These are phyloP conservation scores for Coelopa frigida DNA, from an alignment of 1,140 invertebrate species.

Conservation along the genomic window DNA sequence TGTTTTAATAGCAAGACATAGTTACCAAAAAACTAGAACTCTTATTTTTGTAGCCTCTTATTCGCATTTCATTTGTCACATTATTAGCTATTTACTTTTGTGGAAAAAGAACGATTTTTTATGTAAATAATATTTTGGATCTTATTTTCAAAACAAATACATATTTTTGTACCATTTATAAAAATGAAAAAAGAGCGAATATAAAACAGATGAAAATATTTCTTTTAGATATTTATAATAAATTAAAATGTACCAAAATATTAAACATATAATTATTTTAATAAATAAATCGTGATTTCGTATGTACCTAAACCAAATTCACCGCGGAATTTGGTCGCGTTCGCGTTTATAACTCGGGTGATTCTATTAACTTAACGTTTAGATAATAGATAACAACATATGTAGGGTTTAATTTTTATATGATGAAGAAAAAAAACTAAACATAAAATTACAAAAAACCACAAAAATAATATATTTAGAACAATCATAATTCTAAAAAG, in stretches of 20 bases:
- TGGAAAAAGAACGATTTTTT: background rate
- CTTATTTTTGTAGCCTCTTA: no score
- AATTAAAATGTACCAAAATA: slow-evolving; percentile 14
- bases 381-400: slow-evolving; percentile 6
- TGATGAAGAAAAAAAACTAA: slow-evolving; percentile 1
- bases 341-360: slow-evolving; percentile 45
- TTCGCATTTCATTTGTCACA: no score
- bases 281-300: slow-evolving; percentile 41
- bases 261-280: slow-evolving; percentile 6
- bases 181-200: slow-evolving; percentile 2
- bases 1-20: background rate
- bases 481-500: slow-evolving; percentile 1
- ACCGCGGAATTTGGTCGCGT: slow-evolving; percentile 46
- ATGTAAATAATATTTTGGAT: no score
- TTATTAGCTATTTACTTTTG: background rate
- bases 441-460: slow-evolving; percentile 3
- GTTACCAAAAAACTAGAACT: background rate
- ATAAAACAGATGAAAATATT: background rate
- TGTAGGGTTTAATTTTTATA: slow-evolving; percentile 10
- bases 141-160: background rate
- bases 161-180: slow-evolving; percentile 9
- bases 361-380: slow-evolving; percentile 27
- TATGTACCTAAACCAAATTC: slow-evolving; percentile 47
- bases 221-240: slow-evolving; percentile 2
- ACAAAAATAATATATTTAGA: background rate